Percentiles rank a stretch among this genome's conserved stretches.
Evolutionary conservation across 2,113 vertebrate genomes (phyloP).

Genomic region (Myotis davidii): DNA sequence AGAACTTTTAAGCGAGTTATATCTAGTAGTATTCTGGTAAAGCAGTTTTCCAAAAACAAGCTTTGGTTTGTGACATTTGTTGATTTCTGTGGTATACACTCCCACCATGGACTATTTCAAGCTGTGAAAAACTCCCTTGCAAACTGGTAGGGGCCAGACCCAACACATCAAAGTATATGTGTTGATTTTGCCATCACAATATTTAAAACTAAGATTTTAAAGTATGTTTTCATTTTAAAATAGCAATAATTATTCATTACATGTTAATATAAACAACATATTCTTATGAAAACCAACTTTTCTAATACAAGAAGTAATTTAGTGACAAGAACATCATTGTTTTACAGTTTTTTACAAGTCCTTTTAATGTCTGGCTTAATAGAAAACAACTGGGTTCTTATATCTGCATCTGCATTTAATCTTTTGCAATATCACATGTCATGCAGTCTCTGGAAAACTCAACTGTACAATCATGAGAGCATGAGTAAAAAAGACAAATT

Average conservation of each 20-base stretch:
- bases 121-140: neutral
- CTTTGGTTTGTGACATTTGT: neutral
- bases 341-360: constrained; percentile 25
- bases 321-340: neutral
- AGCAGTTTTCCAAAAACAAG: constrained; percentile 33
- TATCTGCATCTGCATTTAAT: neutral
- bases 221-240: constrained; percentile 30
- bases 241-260: neutral
- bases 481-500: neutral
- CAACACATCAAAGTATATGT: neutral
- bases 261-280: neutral
- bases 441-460: neutral
- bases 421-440: neutral
- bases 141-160: neutral
- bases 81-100: neutral
- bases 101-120: neutral
- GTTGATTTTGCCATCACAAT: neutral
- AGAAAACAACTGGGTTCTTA: constrained; percentile 27
- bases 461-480: neutral
- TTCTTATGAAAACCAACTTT: constrained; percentile 28
- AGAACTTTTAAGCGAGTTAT: constrained; percentile 28
- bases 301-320: constrained; percentile 38
- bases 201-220: constrained; percentile 21
- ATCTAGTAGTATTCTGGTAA: neutral
- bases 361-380: neutral